Evolutionary conservation across 1,140 invertebrate genomes (phyloP), one percentile per base, ranked within the genome.

Genomic region (Drosophila suzukii): DNA sequence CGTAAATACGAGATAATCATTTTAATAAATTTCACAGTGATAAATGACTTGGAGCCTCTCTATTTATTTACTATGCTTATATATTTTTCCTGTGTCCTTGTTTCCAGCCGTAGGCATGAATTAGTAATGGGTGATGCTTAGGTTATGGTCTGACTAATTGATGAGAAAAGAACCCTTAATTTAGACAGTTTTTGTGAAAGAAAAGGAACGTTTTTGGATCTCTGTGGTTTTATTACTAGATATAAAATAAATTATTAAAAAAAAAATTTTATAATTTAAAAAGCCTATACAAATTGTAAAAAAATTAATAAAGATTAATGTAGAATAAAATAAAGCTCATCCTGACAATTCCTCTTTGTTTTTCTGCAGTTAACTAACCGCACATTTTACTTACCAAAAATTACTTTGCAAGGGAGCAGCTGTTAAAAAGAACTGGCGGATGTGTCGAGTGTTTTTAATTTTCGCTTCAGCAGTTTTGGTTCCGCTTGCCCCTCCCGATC

Each of bases 1-100:
- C 85, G 70, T 78, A 81, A 67, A 75, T 68, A 90, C 81, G 85
- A 89, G 84, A 89, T 89, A 89, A 89, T 89, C 84, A 89, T 89
- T 89, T 89, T 89, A 89, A 89, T 89, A 89, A 90, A 89, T 89
- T 89, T 90, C 74, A 75, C 65, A 72, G 85, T 89, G 84, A 89
- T 85, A 89, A 89, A 89, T 90, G 85, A 89, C 73, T 73, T 44
- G 60, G 51, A 53, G 41, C 43, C 41, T 47, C 55, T 59, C 62
- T 62, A 56, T 43, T 46, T 49, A 15, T 17, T 15, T 7, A 10
- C 8, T n/a, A 12, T 39, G 17, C 39, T 12, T 15, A 43, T 27
- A 27, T 47, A n/a, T 73, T 53, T 44, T 57, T 49, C 12, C 32
- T 57, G 53, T 61, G 49, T 38, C 54, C 41, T 51, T 49, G 49